Evolutionary conservation across 2,113 vertebrate genomes (phyloP).

Genomic region (Sander lucioperca): DNA sequence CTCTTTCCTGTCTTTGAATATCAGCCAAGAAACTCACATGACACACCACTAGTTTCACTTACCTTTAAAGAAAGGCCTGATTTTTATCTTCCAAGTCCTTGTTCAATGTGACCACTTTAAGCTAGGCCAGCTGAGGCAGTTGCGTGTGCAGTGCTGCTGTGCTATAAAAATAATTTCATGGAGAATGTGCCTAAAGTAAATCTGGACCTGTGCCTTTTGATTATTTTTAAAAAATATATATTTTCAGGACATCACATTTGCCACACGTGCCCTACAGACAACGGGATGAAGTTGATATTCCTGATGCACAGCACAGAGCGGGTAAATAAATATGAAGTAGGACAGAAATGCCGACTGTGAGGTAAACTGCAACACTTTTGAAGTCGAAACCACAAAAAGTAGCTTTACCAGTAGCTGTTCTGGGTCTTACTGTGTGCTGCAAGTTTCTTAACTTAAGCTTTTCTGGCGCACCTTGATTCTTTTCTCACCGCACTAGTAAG

Average conservation of each 20-base stretch:
- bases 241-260: slow-evolving; percentile 52
- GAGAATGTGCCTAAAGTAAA: slow-evolving; percentile 47
- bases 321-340: slow-evolving; percentile 38
- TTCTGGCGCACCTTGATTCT: slow-evolving; percentile 55
- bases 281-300: slow-evolving; percentile 50
- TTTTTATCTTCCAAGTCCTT: slow-evolving; percentile 1
- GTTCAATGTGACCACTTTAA: neutral
- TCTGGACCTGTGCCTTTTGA: slow-evolving; percentile 52
- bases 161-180: slow-evolving; percentile 30
- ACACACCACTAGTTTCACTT: slow-evolving; percentile 5
- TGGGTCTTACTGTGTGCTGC: slow-evolving; percentile 22
- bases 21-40: slow-evolving; percentile 34
- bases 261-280: slow-evolving; percentile 2
- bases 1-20: slow-evolving; percentile 14
- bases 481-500: slow-evolving; percentile 19
- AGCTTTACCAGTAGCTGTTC: neutral
- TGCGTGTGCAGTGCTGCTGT: slow-evolving; percentile 21
- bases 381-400: slow-evolving; percentile 24
- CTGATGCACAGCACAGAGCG: slow-evolving; percentile 45
- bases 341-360: slow-evolving; percentile 46
- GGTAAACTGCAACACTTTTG: slow-evolving; percentile 46
- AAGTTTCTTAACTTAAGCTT: slow-evolving; percentile 50
- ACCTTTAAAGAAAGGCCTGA: neutral
- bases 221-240: neutral
- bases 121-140: neutral